These are phyloP conservation scores for Dryocosmus kuriphilus DNA, from an alignment of 2,888 invertebrate genomes.

Conservation along the genomic window DNA sequence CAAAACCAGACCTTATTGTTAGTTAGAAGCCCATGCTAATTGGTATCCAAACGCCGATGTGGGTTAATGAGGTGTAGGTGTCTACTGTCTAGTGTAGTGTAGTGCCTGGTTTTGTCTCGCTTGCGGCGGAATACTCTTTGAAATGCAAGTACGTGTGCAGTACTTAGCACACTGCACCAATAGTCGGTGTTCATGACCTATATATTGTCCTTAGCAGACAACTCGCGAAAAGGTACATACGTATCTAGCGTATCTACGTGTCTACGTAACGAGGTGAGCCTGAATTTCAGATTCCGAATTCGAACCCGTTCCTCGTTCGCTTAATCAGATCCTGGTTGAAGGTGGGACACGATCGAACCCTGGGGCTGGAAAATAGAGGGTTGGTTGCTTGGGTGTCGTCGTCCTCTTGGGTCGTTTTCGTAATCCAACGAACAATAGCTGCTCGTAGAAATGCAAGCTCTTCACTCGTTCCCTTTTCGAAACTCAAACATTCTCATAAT, in stretches of 20 bases:
- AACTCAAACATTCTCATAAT: neutral
- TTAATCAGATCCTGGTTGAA: conserved; percentile 72
- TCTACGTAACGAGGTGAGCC: conserved; percentile 58
- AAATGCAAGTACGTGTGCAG: conserved; percentile 1
- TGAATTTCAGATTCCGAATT: conserved; percentile 70
- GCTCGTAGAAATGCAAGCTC: conserved; percentile 9
- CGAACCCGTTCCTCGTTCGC: conserved; percentile 64
- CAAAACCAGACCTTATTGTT: neutral
- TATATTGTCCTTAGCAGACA: conserved; percentile 30
- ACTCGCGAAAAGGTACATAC: conserved; percentile 47
- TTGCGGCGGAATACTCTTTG: neutral
- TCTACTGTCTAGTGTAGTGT: conserved; percentile 40
- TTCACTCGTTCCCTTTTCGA: neutral
- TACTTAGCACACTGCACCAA: neutral
- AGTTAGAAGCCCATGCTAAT: conserved; percentile 17
- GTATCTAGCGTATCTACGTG: conserved; percentile 11
- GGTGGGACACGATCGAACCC: conserved; percentile 67
- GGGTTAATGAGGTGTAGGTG: conserved; percentile 50
- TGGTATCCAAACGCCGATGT: conserved; percentile 43
- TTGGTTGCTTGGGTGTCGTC: conserved; percentile 45
- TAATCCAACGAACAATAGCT: conserved; percentile 16
- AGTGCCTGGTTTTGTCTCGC: conserved; percentile 16
- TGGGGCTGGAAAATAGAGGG: conserved; percentile 66
- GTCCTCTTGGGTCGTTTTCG: neutral
- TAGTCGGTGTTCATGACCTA: neutral